phyloP scores from a whole-genome alignment of 1,140 invertebrate genomes.

The Zaprionus nigranus region DNA sequence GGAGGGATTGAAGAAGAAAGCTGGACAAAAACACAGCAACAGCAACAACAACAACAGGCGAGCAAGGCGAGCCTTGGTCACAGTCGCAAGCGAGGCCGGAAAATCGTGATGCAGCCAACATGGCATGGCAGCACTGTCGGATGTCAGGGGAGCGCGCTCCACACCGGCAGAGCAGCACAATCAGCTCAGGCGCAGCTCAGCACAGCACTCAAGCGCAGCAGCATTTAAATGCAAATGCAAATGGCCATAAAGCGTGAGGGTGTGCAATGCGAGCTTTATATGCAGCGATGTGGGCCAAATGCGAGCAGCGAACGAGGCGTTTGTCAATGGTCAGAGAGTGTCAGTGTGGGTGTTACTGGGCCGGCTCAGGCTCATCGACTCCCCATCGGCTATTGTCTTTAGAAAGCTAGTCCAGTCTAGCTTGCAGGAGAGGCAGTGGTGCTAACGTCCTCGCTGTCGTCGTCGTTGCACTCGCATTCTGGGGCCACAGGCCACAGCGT shows the following conservation, averaged over 20 bases:
- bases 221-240: constrained; percentile 82
- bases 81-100: background rate
- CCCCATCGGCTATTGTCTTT: constrained; percentile 47
- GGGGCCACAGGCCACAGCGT: constrained; percentile 51
- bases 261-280: constrained; percentile 79
- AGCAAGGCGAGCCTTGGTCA: background rate
- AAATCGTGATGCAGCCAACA: constrained; percentile 53
- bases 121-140: constrained; percentile 36
- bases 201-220: constrained; percentile 29
- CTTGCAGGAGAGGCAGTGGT: background rate
- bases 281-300: constrained; percentile 80
- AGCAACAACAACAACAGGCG: constrained; percentile 38
- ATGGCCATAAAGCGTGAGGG: constrained; percentile 78
- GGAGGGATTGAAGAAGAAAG: constrained; percentile 51
- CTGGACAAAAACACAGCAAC: constrained; percentile 7
- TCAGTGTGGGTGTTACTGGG: constrained; percentile 71
- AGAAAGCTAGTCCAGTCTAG: constrained; percentile 40
- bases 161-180: background rate
- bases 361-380: background rate
- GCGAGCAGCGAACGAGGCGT: constrained; percentile 63
- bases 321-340: constrained; percentile 77
- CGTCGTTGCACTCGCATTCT: background rate
- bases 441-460: background rate
- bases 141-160: constrained; percentile 40
- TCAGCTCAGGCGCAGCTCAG: no score